Base-by-base conservation (phyloP, 2,113 vertebrate species). In the Festucalex cinctus region DNA sequence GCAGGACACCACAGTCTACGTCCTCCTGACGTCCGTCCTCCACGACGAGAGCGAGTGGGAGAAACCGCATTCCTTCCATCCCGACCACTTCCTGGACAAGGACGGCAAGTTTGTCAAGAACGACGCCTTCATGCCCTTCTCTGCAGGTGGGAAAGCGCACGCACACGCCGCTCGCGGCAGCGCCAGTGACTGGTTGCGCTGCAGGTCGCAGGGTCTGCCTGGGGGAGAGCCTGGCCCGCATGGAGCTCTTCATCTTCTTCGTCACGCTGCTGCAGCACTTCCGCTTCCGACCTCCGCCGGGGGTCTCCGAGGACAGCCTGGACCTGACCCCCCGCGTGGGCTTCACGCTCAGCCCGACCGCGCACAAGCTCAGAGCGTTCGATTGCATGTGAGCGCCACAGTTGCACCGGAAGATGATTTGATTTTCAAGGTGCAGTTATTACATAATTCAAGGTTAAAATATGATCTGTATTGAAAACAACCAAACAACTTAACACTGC, bases 231-330 rank as follows among this genome's bases (percentile, higher is more conserved):
- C 86, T 94, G 69, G 93, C 92, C 51, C 92, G 82, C 69, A 93
- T 90, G 90, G 92, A 92, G 71, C 76, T 94, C 60, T 94, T 93
- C 63, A 86, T 93, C 9, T 92, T 93, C 77, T 92, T 93, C 77
- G 77, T 87, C 35, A 81, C 87, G 0, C 90, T 94, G 5, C 79
- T 94, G 32, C 91, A 93, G 79, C 84, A 58, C 44, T 94, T 93
- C 72, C 81, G 19, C n/a, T 92, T 94, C 72, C 73, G 57, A 0
- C 83, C 83, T 68, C 83, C 91, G 14, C 85, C 90, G 43, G 91
- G 91, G 43, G 73, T 91, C 32, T 81, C 88, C 35, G 65, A 24
- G 64, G 86, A 92, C 24, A 86, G 93, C 1, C 70, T 92, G 68
- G 88, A 92, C 19, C 84, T 93, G 54, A 91, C 73, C 6, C 88